Evolutionary conservation across 2,888 invertebrate species (phyloP), one percentile per base, ranked within the genome.

Genomic region (Dicyrtoma fusca): DNA sequence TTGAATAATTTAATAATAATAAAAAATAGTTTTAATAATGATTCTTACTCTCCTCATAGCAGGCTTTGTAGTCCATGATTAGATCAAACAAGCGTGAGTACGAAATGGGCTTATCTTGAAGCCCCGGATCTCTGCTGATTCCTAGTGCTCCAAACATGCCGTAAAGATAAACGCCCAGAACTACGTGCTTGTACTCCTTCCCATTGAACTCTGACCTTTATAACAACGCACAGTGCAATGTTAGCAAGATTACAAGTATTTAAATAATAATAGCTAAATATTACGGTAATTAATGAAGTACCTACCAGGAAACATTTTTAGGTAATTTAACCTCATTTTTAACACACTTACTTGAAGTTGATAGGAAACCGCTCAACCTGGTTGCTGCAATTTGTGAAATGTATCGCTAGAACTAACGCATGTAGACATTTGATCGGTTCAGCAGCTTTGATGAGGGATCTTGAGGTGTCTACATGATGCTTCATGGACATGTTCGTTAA

Each of bases 171-270:
- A 80, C 76, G 10, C 80, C 80, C 4, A 80, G 64, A 5, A 79
- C 77, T 10, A 80, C 79, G 25, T 80, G 80, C 45, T 79, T 79
- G 76, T 77, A 80, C 61, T 79, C 79, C 59, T 77, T 79, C 10
- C 76, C 75, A 8, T 65, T 61, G 8, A 78, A 75, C 45, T 75
- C 74, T 6, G 79, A 79, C 61, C 79, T 79, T 65, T 14, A 26
- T 21, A n/a, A n/a, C n/a, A n/a, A n/a, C n/a, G n/a, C n/a, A n/a
- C n/a, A n/a, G n/a, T n/a, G n/a, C n/a, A n/a, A n/a, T n/a, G n/a
- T n/a, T n/a, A n/a, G n/a, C n/a, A n/a, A n/a, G n/a, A n/a, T n/a
- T n/a, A n/a, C n/a, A n/a, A n/a, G n/a, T n/a, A n/a, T n/a, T n/a
- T n/a, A n/a, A n/a, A n/a, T n/a, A n/a, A n/a, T n/a, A n/a, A n/a